These are phyloP conservation scores for Cercopithecus neglectus DNA, from an alignment of 2,797 vertebrate genomes.

Conservation along the genomic window DNA sequence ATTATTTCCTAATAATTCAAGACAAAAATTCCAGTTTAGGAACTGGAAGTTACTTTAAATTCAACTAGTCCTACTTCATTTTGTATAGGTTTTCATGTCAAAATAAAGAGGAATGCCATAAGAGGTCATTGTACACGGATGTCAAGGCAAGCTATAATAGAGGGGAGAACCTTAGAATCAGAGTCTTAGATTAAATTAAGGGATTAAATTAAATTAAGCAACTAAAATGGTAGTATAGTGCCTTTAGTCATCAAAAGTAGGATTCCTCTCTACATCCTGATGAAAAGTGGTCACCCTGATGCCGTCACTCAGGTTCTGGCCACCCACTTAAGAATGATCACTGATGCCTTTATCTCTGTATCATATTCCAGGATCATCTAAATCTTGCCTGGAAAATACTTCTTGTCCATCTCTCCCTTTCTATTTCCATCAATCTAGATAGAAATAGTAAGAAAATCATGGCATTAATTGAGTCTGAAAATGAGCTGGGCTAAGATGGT, in stretches of 20 bases:
- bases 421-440: not conserved
- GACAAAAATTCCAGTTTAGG: not conserved
- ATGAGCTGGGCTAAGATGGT: not conserved
- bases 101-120: not conserved
- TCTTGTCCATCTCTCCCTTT: not conserved
- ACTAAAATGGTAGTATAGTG: not conserved
- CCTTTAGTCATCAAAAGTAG: not conserved
- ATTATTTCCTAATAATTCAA: not conserved
- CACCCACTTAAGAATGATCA: not conserved
- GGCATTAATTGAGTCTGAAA: not conserved
- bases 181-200: not conserved
- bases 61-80: not conserved
- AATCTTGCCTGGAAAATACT: not conserved
- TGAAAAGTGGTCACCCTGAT: not conserved
- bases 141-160: not conserved
- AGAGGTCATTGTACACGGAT: not conserved
- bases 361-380: not conserved
- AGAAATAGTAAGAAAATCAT: not conserved
- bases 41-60: not conserved
- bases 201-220: not conserved
- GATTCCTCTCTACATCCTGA: not conserved
- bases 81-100: not conserved
- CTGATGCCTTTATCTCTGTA: not conserved
- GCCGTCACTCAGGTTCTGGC: not conserved
- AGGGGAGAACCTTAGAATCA: not conserved